Evolutionary conservation across 2,888 invertebrate species (phyloP), one percentile per base, ranked within the genome.

Genomic region (Melanostoma mellinum): DNA sequence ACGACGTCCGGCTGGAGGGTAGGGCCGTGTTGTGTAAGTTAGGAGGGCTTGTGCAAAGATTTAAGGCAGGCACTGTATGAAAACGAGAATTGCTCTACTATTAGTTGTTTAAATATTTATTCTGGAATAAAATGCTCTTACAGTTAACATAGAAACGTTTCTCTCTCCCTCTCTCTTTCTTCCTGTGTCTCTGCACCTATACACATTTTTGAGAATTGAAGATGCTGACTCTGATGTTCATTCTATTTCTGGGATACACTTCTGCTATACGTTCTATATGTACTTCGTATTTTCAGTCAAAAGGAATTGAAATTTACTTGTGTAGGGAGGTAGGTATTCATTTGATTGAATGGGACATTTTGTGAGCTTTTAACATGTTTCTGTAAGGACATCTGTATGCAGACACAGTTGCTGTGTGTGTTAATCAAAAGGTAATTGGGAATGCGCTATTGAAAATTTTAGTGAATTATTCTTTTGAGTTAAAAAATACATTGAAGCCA

Each of bases 21-120:
- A 0, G 20, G 20, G 20, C 20, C 1, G 20, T 20, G 20, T 20
- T 0, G 20, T 20, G 20, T 20, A 20, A 20, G 20, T 20, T 20
- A 20, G 20, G 20, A 20, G 40, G 36, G 38, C 44, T 63, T 74
- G 65, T 58, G 6, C 30, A 46, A 58, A 46, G 69, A 75, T 80
- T 74, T 58, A 20, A 36, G 46, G 20, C 20, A 20, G 56, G 48
- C 44, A 44, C 68, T 68, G 55, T 38, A 40, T 46, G 55, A 58
- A 58, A 32, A 52, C 52, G n/a, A 53, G 69, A 75, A 38, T 53
- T 67, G 61, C 55, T 60, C 77, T 74, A 78, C 82, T 84, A 84
- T 84, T 84, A 84, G 82, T 78, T 84, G 82, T 74, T 78, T 84
- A 84, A 84, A 84, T 84, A 84, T 84, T 84, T 78, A 84, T 60